Conservation (phyloP, 2,113 vertebrate species). For the Campylomormyrus numenius region DNA sequence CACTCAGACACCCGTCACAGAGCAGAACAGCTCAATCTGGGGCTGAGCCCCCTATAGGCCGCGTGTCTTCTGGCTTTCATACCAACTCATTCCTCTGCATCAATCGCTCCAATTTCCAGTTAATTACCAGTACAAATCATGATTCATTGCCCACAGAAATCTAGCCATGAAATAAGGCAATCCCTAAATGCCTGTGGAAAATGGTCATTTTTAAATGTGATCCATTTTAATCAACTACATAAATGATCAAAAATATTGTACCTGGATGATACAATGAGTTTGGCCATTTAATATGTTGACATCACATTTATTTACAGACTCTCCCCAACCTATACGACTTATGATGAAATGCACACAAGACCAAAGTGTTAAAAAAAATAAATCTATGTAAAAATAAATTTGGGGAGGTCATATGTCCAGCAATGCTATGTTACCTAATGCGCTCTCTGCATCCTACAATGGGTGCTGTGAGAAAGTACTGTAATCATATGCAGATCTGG, state of each 20-base stretch:
- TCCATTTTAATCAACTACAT: not conserved
- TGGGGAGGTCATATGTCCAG: not conserved
- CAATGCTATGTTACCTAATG: not conserved
- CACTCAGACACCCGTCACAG: not conserved
- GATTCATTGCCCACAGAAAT: not conserved
- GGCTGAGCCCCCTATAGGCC: not conserved
- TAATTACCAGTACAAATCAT: slow-evolving; percentile 1
- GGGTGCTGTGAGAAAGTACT: not conserved
- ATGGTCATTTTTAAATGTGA: not conserved
- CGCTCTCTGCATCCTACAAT: not conserved
- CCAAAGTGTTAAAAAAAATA: not conserved
- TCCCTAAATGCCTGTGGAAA: not conserved
- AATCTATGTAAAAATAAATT: not conserved
- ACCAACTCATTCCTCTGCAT: not conserved
- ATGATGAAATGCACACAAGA: not conserved
- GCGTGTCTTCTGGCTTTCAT: not conserved
- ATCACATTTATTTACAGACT: not conserved
- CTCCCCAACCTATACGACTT: not conserved
- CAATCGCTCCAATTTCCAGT: not conserved
- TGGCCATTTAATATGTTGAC: not conserved
- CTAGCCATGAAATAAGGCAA: not conserved
- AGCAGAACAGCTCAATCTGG: not conserved
- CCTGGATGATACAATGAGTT: not conserved
- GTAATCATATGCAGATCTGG: not conserved
- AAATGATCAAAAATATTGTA: not conserved